Conservation (phyloP, 2,113 vertebrate species). For the Phaetusa simplex region DNA sequence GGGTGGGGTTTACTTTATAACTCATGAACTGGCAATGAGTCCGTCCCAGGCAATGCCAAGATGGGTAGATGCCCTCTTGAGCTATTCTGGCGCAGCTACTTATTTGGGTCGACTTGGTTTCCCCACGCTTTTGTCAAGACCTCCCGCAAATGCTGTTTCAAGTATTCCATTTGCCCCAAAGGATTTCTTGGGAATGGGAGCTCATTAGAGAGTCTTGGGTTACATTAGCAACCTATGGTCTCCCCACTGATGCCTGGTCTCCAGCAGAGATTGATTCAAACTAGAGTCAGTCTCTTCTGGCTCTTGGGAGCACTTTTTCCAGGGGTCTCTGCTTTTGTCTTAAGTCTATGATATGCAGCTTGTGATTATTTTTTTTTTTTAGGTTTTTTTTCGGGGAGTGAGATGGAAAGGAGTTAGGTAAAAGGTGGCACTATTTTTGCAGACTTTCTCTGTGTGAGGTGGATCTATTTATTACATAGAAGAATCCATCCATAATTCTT, state of each 20-base stretch:
- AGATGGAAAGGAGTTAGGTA: background rate
- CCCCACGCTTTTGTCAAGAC: background rate
- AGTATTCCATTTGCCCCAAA: background rate
- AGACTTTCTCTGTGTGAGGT: background rate
- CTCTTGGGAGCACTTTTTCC: background rate
- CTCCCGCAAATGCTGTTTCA: background rate
- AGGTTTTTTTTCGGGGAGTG: background rate
- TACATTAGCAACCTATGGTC: background rate
- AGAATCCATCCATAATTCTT: background rate
- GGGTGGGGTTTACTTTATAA: background rate
- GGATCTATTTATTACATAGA: background rate
- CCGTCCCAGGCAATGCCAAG: background rate
- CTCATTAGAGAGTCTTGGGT: slow-evolving; percentile 17
- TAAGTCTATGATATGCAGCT: background rate
- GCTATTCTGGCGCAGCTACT: background rate
- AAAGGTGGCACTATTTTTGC: background rate
- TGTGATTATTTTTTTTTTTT: background rate
- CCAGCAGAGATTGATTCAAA: slow-evolving; percentile 39
- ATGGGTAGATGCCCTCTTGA: background rate
- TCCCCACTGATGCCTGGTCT: slow-evolving; percentile 13
- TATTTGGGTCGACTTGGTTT: background rate
- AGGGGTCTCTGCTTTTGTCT: background rate
- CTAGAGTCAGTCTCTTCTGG: background rate
- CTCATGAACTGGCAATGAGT: background rate
- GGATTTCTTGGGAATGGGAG: slow-evolving; percentile 14